Percentiles rank a stretch among this genome's conserved stretches.
phyloP scores from a whole-genome alignment of 2,113 vertebrate species.

The Anguilla japonica region DNA sequence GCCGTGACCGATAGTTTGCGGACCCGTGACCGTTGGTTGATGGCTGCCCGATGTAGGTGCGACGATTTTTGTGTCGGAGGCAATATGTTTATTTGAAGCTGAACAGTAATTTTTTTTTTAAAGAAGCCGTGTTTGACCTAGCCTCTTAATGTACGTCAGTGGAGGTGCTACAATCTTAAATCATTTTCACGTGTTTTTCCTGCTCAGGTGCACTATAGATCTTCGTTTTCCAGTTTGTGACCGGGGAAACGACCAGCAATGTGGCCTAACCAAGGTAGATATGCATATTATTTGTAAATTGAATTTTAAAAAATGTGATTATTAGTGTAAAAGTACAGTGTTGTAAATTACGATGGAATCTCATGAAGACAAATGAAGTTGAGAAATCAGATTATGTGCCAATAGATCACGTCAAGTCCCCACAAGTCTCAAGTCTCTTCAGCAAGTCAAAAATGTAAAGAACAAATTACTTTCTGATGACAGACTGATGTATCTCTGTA shows the following conservation, averaged over 20 bases:
- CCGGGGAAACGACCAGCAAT: conserved; percentile 41
- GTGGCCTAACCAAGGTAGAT: conserved; percentile 71
- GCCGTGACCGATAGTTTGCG: not conserved
- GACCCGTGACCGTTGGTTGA: not conserved
- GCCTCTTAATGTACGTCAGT: too few species aligned
- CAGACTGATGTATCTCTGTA: not conserved
- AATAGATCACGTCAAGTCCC: too few species aligned
- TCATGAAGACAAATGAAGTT: not conserved
- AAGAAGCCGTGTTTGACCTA: not conserved
- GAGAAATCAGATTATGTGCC: not conserved
- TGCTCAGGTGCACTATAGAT: not conserved
- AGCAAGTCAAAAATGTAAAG: not conserved
- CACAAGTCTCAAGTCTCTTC: not conserved
- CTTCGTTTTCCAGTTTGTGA: not conserved
- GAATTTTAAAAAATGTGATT: not conserved
- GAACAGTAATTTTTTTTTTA: not conserved
- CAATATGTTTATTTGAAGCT: not conserved
- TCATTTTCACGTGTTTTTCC: conserved; percentile 5
- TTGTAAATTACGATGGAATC: not conserved
- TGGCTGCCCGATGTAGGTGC: too few species aligned
- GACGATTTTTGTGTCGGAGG: too few species aligned
- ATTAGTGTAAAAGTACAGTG: not conserved
- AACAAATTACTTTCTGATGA: not conserved
- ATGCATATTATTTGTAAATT: not conserved
- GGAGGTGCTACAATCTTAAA: not conserved